Conservation (phyloP, 2,888 invertebrate genomes). For the Tillus elongatus region DNA sequence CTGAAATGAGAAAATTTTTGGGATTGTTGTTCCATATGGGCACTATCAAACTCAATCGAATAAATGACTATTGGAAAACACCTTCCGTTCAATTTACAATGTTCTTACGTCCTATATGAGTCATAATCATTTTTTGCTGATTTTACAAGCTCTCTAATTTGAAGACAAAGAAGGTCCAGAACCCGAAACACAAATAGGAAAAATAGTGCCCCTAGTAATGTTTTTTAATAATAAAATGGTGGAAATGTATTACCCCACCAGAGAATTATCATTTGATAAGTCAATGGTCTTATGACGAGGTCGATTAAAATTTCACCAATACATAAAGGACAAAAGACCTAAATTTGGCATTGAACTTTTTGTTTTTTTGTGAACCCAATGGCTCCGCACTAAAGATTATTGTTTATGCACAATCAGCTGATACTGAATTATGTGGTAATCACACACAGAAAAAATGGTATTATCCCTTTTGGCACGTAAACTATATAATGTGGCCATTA, state of each 20-base stretch:
- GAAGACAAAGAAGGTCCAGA: conserved; percentile 17
- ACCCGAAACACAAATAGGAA: conserved; percentile 25
- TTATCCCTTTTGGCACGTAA: conserved; percentile 13
- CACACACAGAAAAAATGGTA: conserved; percentile 17
- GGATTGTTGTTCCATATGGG: conserved; percentile 36
- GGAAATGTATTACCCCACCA: too few species aligned
- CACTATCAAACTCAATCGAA: conserved; percentile 28
- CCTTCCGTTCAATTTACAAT: conserved; percentile 28
- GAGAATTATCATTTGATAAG: too few species aligned
- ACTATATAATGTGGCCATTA: conserved; percentile 17
- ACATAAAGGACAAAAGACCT: too few species aligned
- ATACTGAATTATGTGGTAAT: conserved; percentile 11
- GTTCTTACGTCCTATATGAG: conserved; percentile 31
- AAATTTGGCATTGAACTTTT: not conserved
- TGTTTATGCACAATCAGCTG: conserved; percentile 16
- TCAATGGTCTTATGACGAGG: too few species aligned
- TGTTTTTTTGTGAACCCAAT: conserved; percentile 5
- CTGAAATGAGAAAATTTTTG: conserved; percentile 30
- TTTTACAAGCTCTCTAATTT: conserved; percentile 33
- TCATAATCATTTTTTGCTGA: conserved; percentile 30
- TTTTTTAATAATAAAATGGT: too few species aligned
- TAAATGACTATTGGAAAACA: conserved; percentile 36
- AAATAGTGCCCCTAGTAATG: conserved; percentile 31
- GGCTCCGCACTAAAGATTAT: conserved; percentile 19
- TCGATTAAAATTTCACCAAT: too few species aligned